Percentiles rank a stretch among this genome's conserved stretches.
Evolutionary conservation across 2,888 invertebrate genomes (phyloP).

Genomic region (Sminthurides aquaticus): DNA sequence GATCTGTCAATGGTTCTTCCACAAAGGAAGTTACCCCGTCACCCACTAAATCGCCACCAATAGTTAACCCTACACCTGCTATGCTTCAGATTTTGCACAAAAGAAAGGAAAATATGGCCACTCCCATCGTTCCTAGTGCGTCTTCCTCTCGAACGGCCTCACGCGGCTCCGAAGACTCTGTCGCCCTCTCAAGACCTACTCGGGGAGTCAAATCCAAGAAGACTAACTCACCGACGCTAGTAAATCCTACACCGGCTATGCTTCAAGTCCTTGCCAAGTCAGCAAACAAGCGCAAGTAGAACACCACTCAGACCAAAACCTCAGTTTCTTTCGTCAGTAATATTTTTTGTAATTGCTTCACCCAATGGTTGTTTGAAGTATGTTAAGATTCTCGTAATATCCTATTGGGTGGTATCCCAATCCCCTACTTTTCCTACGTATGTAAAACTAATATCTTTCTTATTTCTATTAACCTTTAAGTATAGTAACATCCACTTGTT

Average conservation of each 20-base stretch:
- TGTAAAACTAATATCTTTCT: too few species aligned
- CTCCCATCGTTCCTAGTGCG: slow-evolving; percentile 24
- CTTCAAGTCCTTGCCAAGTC: slow-evolving; percentile 58
- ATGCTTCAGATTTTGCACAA: slow-evolving; percentile 62
- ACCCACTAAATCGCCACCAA: slow-evolving; percentile 32
- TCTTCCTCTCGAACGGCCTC: background rate
- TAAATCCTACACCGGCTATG: slow-evolving; percentile 65
- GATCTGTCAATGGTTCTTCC: slow-evolving; percentile 28
- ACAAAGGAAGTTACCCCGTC: slow-evolving; percentile 28
- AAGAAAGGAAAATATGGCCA: slow-evolving; percentile 52
- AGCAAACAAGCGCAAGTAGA: slow-evolving; percentile 41
- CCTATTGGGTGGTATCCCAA: too few species aligned
- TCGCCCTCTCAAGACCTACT: background rate
- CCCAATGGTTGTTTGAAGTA: too few species aligned
- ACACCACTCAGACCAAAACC: too few species aligned
- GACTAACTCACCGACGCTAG: slow-evolving; percentile 37
- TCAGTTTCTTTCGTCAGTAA: too few species aligned
- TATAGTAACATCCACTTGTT: too few species aligned
- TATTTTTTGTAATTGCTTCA: too few species aligned
- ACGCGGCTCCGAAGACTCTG: background rate
- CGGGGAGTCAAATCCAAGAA: background rate
- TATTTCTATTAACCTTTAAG: too few species aligned
- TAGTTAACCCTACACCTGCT: slow-evolving; percentile 59
- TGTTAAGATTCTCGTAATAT: too few species aligned
- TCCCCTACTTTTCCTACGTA: too few species aligned